Conservation (phyloP, 1,140 invertebrate genomes). For the Brachionus koreanus region DNA sequence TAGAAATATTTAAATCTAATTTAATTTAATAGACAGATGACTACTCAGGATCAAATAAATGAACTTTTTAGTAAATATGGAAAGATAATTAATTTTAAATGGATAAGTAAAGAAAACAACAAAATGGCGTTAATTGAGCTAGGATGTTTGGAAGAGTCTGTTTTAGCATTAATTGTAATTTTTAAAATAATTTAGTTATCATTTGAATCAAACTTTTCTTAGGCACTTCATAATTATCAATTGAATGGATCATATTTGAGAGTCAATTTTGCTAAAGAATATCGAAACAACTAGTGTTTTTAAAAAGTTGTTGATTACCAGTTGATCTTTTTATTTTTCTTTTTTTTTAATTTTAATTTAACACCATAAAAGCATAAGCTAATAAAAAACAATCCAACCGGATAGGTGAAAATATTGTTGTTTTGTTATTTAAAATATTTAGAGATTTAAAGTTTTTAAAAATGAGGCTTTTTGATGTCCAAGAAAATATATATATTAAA, state of each 20-base stretch:
- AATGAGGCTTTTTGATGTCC: not conserved
- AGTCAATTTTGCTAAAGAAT: constrained; percentile 42
- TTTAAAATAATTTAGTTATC: not conserved
- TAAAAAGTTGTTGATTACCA: not conserved
- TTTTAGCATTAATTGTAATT: constrained; percentile 76
- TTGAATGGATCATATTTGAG: constrained; percentile 41
- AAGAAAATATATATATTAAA: not conserved
- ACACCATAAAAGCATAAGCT: constrained; percentile 14
- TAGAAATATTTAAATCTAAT: not conserved
- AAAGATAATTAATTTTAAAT: constrained; percentile 42
- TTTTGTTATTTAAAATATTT: not conserved
- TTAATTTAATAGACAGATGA: constrained; percentile 38
- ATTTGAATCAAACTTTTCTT: not conserved
- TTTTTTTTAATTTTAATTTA: not conserved
- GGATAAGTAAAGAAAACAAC: constrained; percentile 79
- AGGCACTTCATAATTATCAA: constrained; percentile 33
- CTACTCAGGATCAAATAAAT: constrained; percentile 49
- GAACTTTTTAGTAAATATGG: constrained; percentile 43
- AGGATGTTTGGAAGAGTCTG: constrained; percentile 85
- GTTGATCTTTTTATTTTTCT: not conserved
- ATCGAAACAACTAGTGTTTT: constrained; percentile 18
- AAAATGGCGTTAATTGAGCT: constrained; percentile 99
- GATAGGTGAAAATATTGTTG: constrained; percentile 17
- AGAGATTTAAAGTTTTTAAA: constrained; percentile 19
- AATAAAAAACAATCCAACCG: not conserved